phyloP scores from a whole-genome alignment of 2,797 vertebrate genomes.

The Peromyscus nudipes region DNA sequence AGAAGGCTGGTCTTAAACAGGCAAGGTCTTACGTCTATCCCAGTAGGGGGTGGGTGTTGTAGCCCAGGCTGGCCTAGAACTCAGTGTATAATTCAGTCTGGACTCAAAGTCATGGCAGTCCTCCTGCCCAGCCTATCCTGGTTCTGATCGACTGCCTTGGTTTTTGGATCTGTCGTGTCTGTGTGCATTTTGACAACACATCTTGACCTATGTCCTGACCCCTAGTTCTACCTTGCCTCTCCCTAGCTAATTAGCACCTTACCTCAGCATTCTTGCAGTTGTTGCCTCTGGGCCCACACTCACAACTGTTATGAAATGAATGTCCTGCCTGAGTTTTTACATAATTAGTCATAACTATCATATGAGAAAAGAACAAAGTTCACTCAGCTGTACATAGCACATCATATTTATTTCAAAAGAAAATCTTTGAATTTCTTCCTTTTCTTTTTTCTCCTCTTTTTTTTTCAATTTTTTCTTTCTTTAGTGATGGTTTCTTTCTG shows the following conservation, averaged over 20 bases:
- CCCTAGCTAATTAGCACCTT: not conserved
- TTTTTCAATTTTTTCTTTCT: not conserved
- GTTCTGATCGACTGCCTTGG: not conserved
- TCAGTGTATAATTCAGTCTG: not conserved
- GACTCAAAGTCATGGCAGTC: not conserved
- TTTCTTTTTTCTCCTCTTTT: not conserved
- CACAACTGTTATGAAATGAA: not conserved
- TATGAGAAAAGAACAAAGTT: slow-evolving; percentile 49
- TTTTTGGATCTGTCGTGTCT: not conserved
- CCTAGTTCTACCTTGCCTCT: not conserved
- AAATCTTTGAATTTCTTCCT: not conserved
- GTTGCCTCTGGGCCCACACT: not conserved
- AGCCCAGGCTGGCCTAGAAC: not conserved
- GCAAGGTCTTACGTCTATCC: not conserved
- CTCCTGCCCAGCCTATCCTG: not conserved
- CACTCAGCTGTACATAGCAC: not conserved
- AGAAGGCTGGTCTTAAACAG: not conserved
- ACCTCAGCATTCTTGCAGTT: not conserved
- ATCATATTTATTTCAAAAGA: slow-evolving; percentile 41
- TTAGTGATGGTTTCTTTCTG: not conserved
- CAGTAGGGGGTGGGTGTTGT: not conserved
- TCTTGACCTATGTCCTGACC: not conserved
- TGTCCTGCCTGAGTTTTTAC: slow-evolving; percentile 15
- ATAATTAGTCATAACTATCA: slow-evolving; percentile 27
- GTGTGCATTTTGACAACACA: slow-evolving; percentile 32